These are phyloP conservation scores for Scylla paramamosain DNA, from an alignment of 1,140 invertebrate species.

Conservation along the genomic window DNA sequence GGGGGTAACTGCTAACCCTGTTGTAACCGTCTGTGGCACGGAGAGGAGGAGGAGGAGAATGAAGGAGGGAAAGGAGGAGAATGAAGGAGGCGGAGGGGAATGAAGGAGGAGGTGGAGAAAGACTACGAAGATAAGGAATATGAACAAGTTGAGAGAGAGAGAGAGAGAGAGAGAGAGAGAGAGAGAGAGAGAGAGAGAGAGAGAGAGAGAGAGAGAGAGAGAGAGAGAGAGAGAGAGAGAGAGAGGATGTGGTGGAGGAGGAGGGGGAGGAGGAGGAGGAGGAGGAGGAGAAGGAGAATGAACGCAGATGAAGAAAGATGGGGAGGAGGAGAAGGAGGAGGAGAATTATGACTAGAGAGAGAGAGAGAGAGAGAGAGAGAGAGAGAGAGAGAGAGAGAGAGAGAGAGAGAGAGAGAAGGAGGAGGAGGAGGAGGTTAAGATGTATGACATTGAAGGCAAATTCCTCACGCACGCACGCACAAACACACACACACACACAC, in stretches of 20 bases:
- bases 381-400: too few relatives aligned
- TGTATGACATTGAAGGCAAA: too few relatives aligned
- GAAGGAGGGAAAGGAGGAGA: neutral
- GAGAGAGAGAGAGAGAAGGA: too few relatives aligned
- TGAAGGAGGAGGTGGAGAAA: too few relatives aligned
- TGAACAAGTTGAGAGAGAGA: neutral
- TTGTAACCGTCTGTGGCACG: neutral
- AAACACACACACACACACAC: constrained; percentile 36
- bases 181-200: neutral
- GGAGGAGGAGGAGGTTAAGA: too few relatives aligned
- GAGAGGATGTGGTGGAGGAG: neutral
- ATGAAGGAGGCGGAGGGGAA: neutral
- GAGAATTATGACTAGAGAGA: neutral
- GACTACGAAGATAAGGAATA: neutral
- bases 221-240: neutral
- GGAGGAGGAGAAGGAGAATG: neutral
- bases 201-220: neutral
- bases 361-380: too few relatives aligned
- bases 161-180: neutral
- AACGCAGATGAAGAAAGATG: neutral
- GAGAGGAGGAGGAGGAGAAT: neutral
- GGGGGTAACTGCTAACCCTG: too few relatives aligned
- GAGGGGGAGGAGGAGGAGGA: neutral
- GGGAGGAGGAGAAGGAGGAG: neutral
- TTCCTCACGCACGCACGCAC: neutral